These are phyloP conservation scores for Acrocera orbiculus DNA, from an alignment of 2,888 invertebrate genomes.

Conservation along the genomic window DNA sequence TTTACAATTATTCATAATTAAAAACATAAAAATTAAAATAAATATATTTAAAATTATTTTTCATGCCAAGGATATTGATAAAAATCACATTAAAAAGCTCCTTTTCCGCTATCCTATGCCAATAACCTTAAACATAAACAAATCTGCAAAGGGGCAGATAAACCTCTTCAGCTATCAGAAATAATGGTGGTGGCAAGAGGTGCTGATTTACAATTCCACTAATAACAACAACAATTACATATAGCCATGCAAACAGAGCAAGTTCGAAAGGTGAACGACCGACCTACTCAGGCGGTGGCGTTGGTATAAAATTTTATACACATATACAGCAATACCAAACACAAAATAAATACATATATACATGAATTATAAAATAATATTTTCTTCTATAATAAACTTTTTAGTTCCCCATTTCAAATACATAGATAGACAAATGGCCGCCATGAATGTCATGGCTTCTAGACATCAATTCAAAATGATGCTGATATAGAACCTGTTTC, in stretches of 20 bases:
- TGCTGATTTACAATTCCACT: slow-evolving; percentile 13
- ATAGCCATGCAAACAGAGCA: slow-evolving; percentile 12
- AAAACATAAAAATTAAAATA: no score
- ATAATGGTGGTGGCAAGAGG: slow-evolving; percentile 9
- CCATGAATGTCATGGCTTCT: slow-evolving; percentile 8
- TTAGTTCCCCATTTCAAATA: no score
- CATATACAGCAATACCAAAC: no score
- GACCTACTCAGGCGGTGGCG: slow-evolving; percentile 32
- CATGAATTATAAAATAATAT: neutral
- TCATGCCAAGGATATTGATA: neutral
- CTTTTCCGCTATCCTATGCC: slow-evolving; percentile 3
- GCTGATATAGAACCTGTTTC: no score
- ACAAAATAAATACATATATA: neutral
- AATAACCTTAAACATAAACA: slow-evolving; percentile 8
- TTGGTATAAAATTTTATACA: slow-evolving; percentile 12
- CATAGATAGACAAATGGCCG: no score
- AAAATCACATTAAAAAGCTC: neutral
- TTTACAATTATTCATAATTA: no score
- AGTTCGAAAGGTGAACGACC: slow-evolving; percentile 32
- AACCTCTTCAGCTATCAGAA: neutral
- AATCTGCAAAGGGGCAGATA: neutral
- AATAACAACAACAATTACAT: slow-evolving; percentile 10
- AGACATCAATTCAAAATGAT: no score
- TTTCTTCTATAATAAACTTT: no score
- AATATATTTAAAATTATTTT: no score